These are phyloP conservation scores for Chymomyza amoena DNA, from an alignment of 2,888 invertebrate genomes.

Conservation along the genomic window DNA sequence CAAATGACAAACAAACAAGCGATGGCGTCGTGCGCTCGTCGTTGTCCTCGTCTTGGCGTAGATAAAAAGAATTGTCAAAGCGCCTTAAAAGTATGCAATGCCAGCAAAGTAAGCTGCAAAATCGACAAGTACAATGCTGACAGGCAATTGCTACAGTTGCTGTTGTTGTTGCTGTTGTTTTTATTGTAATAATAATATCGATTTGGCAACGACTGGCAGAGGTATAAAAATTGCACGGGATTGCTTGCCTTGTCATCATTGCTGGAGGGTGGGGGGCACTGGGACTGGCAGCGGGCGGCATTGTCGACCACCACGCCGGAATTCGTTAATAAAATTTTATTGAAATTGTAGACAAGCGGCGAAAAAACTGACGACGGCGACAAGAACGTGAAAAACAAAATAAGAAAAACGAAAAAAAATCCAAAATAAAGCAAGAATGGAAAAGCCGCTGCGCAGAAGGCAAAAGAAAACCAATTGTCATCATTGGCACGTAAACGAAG, in stretches of 20 bases:
- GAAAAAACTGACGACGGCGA: slow-evolving; percentile 54
- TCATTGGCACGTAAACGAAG: slow-evolving; percentile 73
- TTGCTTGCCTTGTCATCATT: slow-evolving; percentile 64
- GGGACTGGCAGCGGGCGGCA: slow-evolving; percentile 28
- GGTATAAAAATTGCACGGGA: slow-evolving; percentile 58
- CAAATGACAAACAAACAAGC: slow-evolving; percentile 72
- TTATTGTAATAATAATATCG: slow-evolving; percentile 73
- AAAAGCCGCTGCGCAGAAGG: slow-evolving; percentile 47
- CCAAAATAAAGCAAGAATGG: slow-evolving; percentile 44
- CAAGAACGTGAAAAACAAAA: slow-evolving; percentile 24
- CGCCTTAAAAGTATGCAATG: slow-evolving; percentile 74
- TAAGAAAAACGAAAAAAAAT: slow-evolving; percentile 32
- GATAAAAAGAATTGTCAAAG: slow-evolving; percentile 74
- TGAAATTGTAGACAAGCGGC: slow-evolving; percentile 77
- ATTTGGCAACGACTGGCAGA: slow-evolving; percentile 48
- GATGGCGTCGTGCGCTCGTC: slow-evolving; percentile 48
- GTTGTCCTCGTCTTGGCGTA: slow-evolving; percentile 25
- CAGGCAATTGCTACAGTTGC: slow-evolving; percentile 68
- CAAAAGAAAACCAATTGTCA: slow-evolving; percentile 72
- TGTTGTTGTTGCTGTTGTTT: slow-evolving; percentile 30
- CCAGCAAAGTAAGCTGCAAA: slow-evolving; percentile 74
- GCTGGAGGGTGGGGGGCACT: slow-evolving; percentile 5
- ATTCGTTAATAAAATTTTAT: slow-evolving; percentile 78
- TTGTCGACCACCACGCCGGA: slow-evolving; percentile 67
- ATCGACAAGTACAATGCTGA: slow-evolving; percentile 74